Evolutionary conservation across 1,140 invertebrate genomes (phyloP).

Genomic region (Penaeus japonicus): DNA sequence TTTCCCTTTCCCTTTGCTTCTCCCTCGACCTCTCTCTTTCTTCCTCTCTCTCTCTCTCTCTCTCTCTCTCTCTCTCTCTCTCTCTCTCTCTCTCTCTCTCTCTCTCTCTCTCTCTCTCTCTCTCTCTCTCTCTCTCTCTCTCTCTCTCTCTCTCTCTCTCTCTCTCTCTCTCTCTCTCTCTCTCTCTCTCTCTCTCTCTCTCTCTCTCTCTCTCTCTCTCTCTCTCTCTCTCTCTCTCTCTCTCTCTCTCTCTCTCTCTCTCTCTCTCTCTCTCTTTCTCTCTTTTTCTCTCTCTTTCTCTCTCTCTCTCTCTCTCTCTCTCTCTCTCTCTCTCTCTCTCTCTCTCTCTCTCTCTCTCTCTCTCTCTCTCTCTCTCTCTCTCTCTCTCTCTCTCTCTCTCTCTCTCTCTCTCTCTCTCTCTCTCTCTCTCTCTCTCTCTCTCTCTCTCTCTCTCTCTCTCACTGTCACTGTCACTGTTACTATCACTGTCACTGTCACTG

Average conservation of each 20-base stretch:
- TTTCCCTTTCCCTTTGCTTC: too few species aligned
- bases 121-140: not conserved
- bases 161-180: conserved; percentile 6
- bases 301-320: not conserved
- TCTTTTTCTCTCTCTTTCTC: not conserved
- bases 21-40: not conserved
- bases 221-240: not conserved
- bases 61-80: not conserved
- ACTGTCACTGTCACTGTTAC: too few species aligned
- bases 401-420: too few species aligned
- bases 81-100: not conserved
- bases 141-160: too few species aligned
- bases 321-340: not conserved
- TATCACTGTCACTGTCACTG: not conserved
- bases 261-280: not conserved
- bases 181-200: not conserved
- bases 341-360: not conserved
- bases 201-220: not conserved
- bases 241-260: not conserved
- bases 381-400: not conserved
- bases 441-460: not conserved
- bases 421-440: not conserved
- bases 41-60: conserved; percentile 14
- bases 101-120: not conserved
- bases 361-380: not conserved